Base-by-base conservation (phyloP, 2,888 invertebrate species). In the Eupithecia subumbrata region DNA sequence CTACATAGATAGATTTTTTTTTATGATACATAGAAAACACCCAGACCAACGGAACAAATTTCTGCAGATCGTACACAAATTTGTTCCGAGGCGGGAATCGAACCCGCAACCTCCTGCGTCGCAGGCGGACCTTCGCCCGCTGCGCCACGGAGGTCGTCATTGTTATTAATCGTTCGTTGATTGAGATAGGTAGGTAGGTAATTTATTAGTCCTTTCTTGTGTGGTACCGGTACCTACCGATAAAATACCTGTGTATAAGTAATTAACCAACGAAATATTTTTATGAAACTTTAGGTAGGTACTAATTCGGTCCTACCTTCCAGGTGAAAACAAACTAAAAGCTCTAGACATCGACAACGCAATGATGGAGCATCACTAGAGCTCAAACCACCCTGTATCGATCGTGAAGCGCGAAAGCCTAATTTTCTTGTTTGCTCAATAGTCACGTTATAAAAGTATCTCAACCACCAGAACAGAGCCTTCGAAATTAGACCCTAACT, bases 331-430 rank as follows among this genome's bases (percentile, higher is more conserved):
- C 43, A 25, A 14, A 45, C 34, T 30, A 30, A 22, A 52, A 22
- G n/a, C 34, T 66, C 40, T 18, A 25, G 9, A 40, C 12, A 67
- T 74, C 74, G 74, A 74, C 52, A 60, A n/a, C 3, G 48, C 22
- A 52, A 43, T 43, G 5, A 48, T 43, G 30, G 69, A 37, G 9
- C 77, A 63, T 12, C 74, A 66, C 77, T 77, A 72, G 14, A 30
- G 16, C 66, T 18, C 43, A 48, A 72, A 67, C 25, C 68, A 68
- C 77, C 72, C 63, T 34, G 64, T 77, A 77, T 77, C 77, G 77
- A 77, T 77, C 71, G 69, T 52, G 72, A 48, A 74, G 45, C 66
- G 73, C 73, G 52, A 77, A 75, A 76, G 75, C 76, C 76, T 75
- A 56, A 69, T 71, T 74, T 76, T 76, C 76, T 63, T 76, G 76